phyloP scores from a whole-genome alignment of 2,797 vertebrate species.

The Pantherophis alleghaniensis region DNA sequence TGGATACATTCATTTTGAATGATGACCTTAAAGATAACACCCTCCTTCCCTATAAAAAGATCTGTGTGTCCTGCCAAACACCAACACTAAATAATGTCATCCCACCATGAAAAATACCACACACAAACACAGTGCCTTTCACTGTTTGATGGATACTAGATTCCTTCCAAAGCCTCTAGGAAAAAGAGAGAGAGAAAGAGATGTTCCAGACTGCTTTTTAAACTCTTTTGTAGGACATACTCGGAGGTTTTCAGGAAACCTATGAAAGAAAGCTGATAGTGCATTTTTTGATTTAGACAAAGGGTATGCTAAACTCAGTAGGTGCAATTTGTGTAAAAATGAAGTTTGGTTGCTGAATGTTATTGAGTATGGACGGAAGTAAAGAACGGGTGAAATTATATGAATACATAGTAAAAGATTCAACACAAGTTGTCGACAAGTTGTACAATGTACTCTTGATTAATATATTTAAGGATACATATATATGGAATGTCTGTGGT shows the following conservation, averaged over 20 bases:
- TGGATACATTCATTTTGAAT: neutral
- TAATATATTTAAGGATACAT: neutral
- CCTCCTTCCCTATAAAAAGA: neutral
- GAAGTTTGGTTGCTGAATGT: neutral
- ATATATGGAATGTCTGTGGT: neutral
- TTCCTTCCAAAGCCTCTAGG: neutral
- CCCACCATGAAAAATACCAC: neutral
- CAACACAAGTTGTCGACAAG: neutral
- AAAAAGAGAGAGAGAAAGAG: neutral
- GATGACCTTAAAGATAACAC: neutral
- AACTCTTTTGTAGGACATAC: neutral
- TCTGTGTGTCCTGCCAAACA: constrained; percentile 10
- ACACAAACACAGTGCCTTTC: neutral
- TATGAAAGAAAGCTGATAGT: neutral
- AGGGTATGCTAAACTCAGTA: neutral
- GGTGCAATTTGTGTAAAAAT: neutral
- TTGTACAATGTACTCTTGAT: neutral
- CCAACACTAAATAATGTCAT: neutral
- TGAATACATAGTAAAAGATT: neutral
- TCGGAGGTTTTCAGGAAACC: neutral
- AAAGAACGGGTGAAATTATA: neutral
- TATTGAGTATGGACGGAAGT: neutral
- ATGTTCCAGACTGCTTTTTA: neutral
- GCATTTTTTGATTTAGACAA: neutral
- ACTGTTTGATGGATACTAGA: neutral